Percentiles rank a stretch among this genome's conserved stretches.
Evolutionary conservation across 2,797 vertebrate species (phyloP).

Genomic region (Gobionotothen gibberifrons): DNA sequence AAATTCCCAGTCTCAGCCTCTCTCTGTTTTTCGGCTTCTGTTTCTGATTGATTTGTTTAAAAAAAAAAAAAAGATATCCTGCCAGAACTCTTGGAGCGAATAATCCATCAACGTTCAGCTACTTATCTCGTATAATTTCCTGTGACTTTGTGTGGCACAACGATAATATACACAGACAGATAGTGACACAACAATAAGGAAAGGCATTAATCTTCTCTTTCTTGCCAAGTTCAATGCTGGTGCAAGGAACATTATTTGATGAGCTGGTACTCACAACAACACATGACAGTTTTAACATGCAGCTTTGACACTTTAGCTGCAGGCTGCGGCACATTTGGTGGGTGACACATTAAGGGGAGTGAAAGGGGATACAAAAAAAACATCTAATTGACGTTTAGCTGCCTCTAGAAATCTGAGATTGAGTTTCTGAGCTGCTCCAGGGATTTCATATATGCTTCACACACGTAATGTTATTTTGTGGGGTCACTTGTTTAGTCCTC

Average conservation of each 20-base stretch:
- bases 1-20: neutral
- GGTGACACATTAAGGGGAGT: neutral
- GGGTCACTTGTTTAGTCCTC: neutral
- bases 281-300: constrained; percentile 2
- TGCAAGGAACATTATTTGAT: neutral
- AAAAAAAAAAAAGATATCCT: neutral
- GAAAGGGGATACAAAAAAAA: constrained; percentile 8
- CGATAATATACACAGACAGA: neutral
- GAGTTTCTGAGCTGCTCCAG: neutral
- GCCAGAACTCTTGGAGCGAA: neutral
- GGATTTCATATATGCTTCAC: constrained; percentile 1
- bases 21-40: neutral
- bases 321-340: neutral
- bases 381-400: constrained; percentile 25
- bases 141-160: neutral
- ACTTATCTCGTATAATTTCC: neutral
- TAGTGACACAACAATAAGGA: neutral
- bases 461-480: neutral
- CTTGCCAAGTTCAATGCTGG: neutral
- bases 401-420: constrained; percentile 9
- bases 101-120: neutral
- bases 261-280: constrained; percentile 20
- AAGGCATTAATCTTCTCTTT: constrained; percentile 6
- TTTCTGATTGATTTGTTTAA: too few relatives aligned
- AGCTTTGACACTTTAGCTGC: constrained; percentile 2